Evolutionary conservation across 2,113 vertebrate species (phyloP).

Genomic region (Saccopteryx bilineata): DNA sequence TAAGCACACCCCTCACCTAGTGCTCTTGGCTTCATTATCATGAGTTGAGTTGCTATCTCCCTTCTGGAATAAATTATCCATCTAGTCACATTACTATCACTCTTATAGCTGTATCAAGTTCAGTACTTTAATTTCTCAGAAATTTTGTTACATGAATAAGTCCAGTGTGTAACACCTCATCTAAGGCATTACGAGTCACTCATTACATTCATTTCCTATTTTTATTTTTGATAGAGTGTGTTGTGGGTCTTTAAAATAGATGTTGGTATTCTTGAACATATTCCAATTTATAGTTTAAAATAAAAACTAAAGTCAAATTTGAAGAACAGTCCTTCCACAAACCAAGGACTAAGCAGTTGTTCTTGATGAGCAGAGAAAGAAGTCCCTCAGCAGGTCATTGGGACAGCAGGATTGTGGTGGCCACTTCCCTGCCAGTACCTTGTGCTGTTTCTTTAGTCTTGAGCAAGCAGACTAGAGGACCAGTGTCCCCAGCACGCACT

Average conservation of each 20-base stretch:
- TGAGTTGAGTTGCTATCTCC: neutral
- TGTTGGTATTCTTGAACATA: neutral
- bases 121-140: neutral
- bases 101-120: neutral
- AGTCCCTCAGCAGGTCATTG: neutral
- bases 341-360: neutral
- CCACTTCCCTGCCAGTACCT: neutral
- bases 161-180: neutral
- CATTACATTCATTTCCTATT: neutral
- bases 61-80: neutral
- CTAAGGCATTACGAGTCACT: neutral
- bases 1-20: neutral
- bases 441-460: neutral
- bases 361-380: neutral
- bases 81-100: neutral
- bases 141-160: neutral
- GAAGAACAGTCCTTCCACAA: neutral
- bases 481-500: fast-evolving
- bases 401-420: neutral
- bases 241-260: neutral
- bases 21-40: neutral
- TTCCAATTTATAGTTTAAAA: neutral
- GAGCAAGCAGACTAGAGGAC: neutral
- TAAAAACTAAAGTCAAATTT: neutral
- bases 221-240: conserved; percentile 13